phyloP scores from a whole-genome alignment of 2,113 vertebrate species.

The Brachyhypopomus occidentalis region DNA sequence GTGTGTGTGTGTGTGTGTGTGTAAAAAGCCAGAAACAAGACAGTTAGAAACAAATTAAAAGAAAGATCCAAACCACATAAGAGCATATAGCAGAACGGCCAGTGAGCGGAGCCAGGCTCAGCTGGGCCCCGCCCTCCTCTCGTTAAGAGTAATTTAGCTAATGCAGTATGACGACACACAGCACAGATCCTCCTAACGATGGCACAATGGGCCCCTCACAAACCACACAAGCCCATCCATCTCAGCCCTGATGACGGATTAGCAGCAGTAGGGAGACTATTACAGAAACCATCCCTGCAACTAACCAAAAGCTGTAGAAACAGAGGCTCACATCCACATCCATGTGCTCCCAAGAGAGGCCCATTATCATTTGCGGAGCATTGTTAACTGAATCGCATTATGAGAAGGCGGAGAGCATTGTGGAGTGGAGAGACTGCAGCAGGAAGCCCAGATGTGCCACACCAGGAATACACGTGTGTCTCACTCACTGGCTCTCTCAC shows the following conservation, averaged over 20 bases:
- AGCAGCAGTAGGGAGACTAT: slow-evolving; percentile 32
- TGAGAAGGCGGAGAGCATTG: neutral
- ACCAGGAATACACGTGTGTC: neutral
- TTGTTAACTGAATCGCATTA: slow-evolving; percentile 5
- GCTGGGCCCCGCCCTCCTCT: neutral
- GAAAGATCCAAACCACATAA: neutral
- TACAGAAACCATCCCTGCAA: slow-evolving; percentile 24
- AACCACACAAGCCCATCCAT: slow-evolving; percentile 32
- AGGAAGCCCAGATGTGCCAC: slow-evolving; percentile 4
- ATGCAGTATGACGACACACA: slow-evolving; percentile 47
- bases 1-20: neutral
- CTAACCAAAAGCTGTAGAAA: neutral
- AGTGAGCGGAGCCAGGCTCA: too few relatives aligned
- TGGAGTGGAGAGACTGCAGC: neutral
- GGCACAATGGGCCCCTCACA: slow-evolving; percentile 24
- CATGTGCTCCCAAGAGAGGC: neutral
- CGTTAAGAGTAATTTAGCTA: slow-evolving; percentile 54
- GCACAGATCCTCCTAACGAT: slow-evolving; percentile 46
- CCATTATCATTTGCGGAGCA: slow-evolving; percentile 1
- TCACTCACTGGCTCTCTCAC: neutral
- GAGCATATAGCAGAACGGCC: too few relatives aligned
- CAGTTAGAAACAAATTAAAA: neutral
- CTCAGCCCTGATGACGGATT: slow-evolving; percentile 42
- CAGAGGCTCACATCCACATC: neutral
- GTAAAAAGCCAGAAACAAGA: neutral